Evolutionary conservation across 1,140 invertebrate species (phyloP), one percentile per base, ranked within the genome.

Genomic region (Atta texana): DNA sequence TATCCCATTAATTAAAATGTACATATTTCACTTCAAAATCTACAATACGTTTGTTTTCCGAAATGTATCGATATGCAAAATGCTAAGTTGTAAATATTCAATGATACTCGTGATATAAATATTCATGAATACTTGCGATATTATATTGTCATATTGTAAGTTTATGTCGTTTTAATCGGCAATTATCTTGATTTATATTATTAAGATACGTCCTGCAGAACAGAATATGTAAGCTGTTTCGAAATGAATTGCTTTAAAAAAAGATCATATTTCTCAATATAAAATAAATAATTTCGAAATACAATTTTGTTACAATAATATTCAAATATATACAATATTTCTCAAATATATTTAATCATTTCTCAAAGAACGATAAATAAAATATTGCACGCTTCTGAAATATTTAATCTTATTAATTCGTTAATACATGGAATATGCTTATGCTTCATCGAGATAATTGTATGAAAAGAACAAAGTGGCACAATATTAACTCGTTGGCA

Each of bases 1-100:
- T 49, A 49, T 51, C n/a, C 49, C 80, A 39, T 16, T 75, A 28
- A 82, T 61, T 59, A 84, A 75, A 63, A 84, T 75, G 21, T 21
- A 44, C 39, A 44, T 44, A 74, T 34, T 21, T 63, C 14, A 18
- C 39, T 21, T 1, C 39, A 14, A 84, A 84, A 74, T 61, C 53
- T 44, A 28, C 44, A 14, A 51, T n/a, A 64, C 49, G 16, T 0
- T 12, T 51, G 1, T 61, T 3, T 49, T 34, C 14, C 68, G 24
- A 57, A 59, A 63, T 49, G 7, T 61, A 51, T 24, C 39, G 8
- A 63, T 75, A 74, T 84, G 14, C n/a, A 28, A 74, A 74, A 80
- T 34, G 10, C 18, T 51, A 34, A 82, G 44, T 81, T 28, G 24
- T 63, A 75, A 57, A 44, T 44, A 49, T 61, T 61, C 12, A 55